A percentile compares a stretch with the other conserved stretches of the same genome.
These are phyloP conservation scores for Apotomis turbidana DNA, from an alignment of 2,888 invertebrate species.

Conservation along the genomic window DNA sequence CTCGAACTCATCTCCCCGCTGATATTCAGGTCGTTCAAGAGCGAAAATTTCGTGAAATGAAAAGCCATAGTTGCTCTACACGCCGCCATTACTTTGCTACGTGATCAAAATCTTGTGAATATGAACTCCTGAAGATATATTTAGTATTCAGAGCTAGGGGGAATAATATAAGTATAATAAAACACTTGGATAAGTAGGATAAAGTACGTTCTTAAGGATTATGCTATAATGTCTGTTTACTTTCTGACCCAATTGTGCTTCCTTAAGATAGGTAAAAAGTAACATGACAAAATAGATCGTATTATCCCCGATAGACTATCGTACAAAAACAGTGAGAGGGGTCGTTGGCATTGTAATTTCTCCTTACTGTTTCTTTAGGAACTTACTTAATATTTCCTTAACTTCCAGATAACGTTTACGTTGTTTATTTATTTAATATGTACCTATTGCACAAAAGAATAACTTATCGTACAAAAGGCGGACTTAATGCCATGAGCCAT, in stretches of 20 bases:
- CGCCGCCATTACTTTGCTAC: constrained; percentile 47
- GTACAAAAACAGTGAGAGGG: too few relatives aligned
- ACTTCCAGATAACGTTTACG: too few relatives aligned
- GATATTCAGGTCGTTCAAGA: constrained; percentile 11
- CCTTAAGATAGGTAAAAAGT: not conserved
- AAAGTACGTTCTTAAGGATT: constrained; percentile 17
- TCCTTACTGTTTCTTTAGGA: too few relatives aligned
- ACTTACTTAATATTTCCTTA: too few relatives aligned
- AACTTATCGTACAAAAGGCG: too few relatives aligned
- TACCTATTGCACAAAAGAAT: too few relatives aligned
- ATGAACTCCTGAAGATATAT: constrained; percentile 38
- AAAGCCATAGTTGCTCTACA: constrained; percentile 43
- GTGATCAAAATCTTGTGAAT: constrained; percentile 49
- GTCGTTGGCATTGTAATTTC: too few relatives aligned
- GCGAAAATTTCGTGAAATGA: constrained; percentile 37
- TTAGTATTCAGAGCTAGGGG: constrained; percentile 35
- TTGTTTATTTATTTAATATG: too few relatives aligned
- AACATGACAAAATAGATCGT: not conserved
- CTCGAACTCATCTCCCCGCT: constrained; percentile 17
- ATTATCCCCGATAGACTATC: not conserved
- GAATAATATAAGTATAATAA: constrained; percentile 44
- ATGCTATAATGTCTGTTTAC: not conserved
- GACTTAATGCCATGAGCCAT: too few relatives aligned
- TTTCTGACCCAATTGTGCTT: not conserved
- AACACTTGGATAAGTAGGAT: constrained; percentile 9